phyloP scores from a whole-genome alignment of 2,797 vertebrate genomes.

The Tokudaia muenninki region DNA sequence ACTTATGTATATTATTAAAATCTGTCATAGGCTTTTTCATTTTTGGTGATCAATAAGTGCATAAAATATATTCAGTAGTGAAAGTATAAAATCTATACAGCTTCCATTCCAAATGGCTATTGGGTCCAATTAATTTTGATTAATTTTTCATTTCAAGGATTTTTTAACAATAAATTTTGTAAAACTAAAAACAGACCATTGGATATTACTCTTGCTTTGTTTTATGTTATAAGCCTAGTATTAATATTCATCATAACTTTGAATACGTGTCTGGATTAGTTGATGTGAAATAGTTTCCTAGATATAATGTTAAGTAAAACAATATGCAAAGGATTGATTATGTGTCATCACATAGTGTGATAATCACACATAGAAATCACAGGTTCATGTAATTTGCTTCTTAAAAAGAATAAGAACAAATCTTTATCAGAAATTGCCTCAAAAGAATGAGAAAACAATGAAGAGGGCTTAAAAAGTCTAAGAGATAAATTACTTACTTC shows the following conservation, averaged over 20 bases:
- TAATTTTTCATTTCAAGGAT: neutral
- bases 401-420: neutral
- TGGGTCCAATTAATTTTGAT: neutral
- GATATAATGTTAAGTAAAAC: neutral
- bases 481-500: neutral
- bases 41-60: neutral
- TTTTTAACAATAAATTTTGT: neutral
- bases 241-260: constrained; percentile 9
- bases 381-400: neutral
- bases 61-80: neutral
- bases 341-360: neutral
- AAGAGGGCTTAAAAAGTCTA: neutral
- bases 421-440: constrained; percentile 7
- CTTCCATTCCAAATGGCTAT: neutral
- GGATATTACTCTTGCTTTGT: neutral
- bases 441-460: neutral
- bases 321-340: neutral
- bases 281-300: constrained; percentile 18
- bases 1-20: neutral
- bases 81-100: neutral
- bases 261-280: neutral
- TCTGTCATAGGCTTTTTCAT: neutral
- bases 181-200: neutral
- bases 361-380: neutral
- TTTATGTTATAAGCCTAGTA: neutral